Percentiles rank a stretch among this genome's conserved stretches.
These are phyloP conservation scores for Drosophila neutralis DNA, from an alignment of 2,888 invertebrate genomes.

Conservation along the genomic window DNA sequence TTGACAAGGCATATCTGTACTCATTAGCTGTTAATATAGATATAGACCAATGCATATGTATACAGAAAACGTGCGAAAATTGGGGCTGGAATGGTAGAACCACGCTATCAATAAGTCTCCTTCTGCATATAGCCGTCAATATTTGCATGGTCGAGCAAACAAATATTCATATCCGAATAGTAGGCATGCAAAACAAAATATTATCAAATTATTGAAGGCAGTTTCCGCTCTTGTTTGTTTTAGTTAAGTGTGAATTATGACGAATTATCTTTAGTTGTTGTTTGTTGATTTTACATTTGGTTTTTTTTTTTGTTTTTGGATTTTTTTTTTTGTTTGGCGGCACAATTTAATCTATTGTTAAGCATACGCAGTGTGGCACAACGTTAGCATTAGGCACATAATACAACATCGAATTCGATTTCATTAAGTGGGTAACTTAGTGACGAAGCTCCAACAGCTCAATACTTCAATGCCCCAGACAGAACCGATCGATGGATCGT, in stretches of 20 bases:
- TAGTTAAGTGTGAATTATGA: conserved; percentile 67
- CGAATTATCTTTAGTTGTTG: conserved; percentile 41
- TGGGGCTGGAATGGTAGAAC: conserved; percentile 19
- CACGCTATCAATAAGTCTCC: conserved; percentile 62
- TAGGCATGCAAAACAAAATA: conserved; percentile 71
- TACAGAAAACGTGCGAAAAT: conserved; percentile 60
- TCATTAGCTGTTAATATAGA: conserved; percentile 2
- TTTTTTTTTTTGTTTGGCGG: conserved; percentile 1
- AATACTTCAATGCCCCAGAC: conserved; percentile 54
- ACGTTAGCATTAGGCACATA: conserved; percentile 17
- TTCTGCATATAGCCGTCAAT: conserved; percentile 56
- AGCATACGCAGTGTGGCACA: conserved; percentile 60
- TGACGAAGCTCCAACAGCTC: conserved; percentile 55
- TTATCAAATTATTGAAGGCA: conserved; percentile 66
- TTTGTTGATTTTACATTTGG: not conserved
- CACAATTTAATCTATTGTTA: conserved; percentile 48
- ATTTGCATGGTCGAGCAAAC: conserved; percentile 47
- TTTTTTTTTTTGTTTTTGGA: not conserved
- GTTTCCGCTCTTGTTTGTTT: conserved; percentile 50
- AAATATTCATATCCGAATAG: conserved; percentile 32
- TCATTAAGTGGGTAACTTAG: conserved; percentile 45
- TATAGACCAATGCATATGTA: not conserved
- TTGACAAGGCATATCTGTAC: conserved; percentile 15
- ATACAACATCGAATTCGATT: conserved; percentile 53
- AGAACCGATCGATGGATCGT: conserved; percentile 64